A percentile compares a stretch with the other conserved stretches of the same genome.
These are phyloP conservation scores for Dermatophagoides farinae DNA, from an alignment of 1,140 invertebrate genomes.

Conservation along the genomic window DNA sequence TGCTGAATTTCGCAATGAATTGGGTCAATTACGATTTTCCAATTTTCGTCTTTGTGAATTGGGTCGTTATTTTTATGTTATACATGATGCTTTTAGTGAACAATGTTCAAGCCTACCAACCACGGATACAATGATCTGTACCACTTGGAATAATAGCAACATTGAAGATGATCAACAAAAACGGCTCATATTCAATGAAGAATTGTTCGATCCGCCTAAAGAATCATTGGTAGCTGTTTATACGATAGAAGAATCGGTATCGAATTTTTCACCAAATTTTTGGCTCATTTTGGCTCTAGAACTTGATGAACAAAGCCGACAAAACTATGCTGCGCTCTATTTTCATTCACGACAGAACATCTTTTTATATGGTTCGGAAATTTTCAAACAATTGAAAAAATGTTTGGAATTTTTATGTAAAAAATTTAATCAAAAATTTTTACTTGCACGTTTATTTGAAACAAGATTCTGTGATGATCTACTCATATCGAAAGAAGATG, in stretches of 20 bases:
- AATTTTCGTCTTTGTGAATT: not conserved
- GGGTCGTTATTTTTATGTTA: conserved; percentile 1
- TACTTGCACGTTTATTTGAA: conserved; percentile 46
- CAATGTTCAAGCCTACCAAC: not conserved
- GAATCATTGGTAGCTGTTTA: not conserved
- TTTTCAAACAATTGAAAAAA: not conserved
- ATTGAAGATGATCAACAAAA: not conserved
- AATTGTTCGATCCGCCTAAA: not conserved
- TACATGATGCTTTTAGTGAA: not conserved
- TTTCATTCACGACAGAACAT: conserved; percentile 5
- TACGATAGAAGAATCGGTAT: not conserved
- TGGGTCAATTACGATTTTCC: not conserved
- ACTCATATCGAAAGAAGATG: conserved; percentile 42
- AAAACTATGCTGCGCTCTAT: not conserved
- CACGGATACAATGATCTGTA: too few relatives aligned
- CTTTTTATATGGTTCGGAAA: not conserved
- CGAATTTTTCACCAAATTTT: conserved; percentile 5
- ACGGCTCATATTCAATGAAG: not conserved
- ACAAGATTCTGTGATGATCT: conserved; percentile 45
- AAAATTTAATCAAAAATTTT: conserved; percentile 27
- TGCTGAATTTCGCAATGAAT: not conserved
- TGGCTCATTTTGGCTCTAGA: conserved; percentile 2
- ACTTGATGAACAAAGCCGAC: not conserved
- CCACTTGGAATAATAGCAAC: too few relatives aligned
- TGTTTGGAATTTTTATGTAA: not conserved